These are phyloP conservation scores for Ostrea edulis DNA, from an alignment of 1,140 invertebrate genomes.

Conservation along the genomic window DNA sequence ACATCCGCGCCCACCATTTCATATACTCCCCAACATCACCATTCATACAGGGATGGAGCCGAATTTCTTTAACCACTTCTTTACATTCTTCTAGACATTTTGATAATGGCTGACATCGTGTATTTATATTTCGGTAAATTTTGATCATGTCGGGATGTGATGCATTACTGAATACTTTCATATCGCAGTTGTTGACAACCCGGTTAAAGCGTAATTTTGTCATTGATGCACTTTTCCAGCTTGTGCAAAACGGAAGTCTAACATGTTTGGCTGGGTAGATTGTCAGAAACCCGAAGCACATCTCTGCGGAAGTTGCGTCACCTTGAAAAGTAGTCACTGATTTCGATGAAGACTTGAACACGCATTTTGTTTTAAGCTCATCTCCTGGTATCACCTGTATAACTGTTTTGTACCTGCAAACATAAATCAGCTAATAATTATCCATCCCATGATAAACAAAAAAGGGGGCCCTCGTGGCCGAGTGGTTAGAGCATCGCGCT, in stretches of 20 bases:
- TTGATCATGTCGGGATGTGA: neutral
- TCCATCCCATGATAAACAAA: neutral
- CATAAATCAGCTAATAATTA: neutral
- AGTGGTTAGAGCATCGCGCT: no score
- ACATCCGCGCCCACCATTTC: neutral
- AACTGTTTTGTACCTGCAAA: neutral
- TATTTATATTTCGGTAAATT: neutral
- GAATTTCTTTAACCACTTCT: neutral
- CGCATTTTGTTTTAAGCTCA: constrained; percentile 58
- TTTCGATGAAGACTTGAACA: constrained; percentile 56
- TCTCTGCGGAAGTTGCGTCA: constrained; percentile 63
- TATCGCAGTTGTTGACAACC: neutral
- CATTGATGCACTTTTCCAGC: constrained; percentile 51
- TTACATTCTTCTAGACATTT: neutral
- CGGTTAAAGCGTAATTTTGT: constrained; percentile 1
- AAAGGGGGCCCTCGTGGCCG: no score
- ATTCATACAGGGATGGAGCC: neutral
- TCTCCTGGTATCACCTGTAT: constrained; percentile 54
- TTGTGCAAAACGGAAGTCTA: neutral
- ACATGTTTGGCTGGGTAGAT: constrained; percentile 60
- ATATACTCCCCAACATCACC: neutral
- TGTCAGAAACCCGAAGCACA: constrained; percentile 68
- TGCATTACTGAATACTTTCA: neutral
- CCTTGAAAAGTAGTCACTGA: constrained; percentile 57
- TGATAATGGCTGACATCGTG: neutral